These are phyloP conservation scores for Nettapus auritus DNA, from an alignment of 2,113 vertebrate species.

Conservation along the genomic window DNA sequence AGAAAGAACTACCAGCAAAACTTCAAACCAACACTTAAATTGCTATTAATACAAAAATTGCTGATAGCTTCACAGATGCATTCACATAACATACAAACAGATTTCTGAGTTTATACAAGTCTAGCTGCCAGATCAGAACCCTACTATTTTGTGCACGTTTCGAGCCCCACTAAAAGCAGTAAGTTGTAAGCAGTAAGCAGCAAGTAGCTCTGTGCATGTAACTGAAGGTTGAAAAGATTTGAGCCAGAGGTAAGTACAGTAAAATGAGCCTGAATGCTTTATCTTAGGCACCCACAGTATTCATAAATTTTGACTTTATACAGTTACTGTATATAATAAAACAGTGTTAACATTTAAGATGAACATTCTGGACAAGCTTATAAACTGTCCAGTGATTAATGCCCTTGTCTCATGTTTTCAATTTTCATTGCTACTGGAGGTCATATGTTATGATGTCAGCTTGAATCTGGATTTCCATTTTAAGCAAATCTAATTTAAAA, in stretches of 20 bases:
- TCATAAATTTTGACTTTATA: constrained; percentile 6
- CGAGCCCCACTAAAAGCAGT: neutral
- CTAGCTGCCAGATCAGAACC: neutral
- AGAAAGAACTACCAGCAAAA: neutral
- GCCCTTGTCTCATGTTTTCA: constrained; percentile 28
- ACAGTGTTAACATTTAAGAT: neutral
- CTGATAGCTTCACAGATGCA: neutral
- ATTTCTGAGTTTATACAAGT: neutral
- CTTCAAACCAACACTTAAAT: neutral
- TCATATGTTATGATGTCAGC: constrained; percentile 38
- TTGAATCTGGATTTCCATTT: constrained; percentile 42
- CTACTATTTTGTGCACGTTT: neutral
- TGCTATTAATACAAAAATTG: neutral
- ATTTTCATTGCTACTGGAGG: constrained; percentile 34
- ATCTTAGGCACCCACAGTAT: neutral
- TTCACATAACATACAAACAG: rapidly evolving
- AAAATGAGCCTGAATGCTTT: neutral
- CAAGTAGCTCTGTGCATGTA: neutral
- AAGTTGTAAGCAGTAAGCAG: no score
- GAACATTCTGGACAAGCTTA: constrained; percentile 1
- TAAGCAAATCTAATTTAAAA: constrained; percentile 39
- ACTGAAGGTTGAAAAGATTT: neutral
- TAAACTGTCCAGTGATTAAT: constrained; percentile 28
- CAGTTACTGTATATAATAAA: constrained; percentile 35
- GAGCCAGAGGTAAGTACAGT: neutral